Percentiles rank a stretch among this genome's conserved stretches.
Evolutionary conservation across 2,888 invertebrate species (phyloP).

Genomic region (Drepanosiphum platanoidis): DNA sequence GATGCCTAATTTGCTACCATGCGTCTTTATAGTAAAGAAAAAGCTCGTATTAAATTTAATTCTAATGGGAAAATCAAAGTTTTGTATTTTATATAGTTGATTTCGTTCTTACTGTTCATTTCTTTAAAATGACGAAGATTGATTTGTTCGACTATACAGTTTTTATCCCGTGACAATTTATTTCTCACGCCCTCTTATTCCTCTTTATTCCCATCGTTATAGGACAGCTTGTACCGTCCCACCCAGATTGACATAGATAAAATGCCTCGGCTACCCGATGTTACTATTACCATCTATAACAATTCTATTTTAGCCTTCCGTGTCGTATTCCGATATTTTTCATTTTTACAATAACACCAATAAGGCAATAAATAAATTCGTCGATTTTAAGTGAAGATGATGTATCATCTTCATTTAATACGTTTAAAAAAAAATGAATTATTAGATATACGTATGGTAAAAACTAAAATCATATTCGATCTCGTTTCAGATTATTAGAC

Average conservation of each 20-base stretch:
- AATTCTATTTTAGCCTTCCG: not conserved
- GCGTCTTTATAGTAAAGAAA: not conserved
- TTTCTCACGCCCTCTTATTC: slow-evolving; percentile 37
- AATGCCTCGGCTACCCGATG: not conserved
- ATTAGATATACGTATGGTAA: no score
- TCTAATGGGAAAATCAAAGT: not conserved
- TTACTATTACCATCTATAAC: slow-evolving; percentile 7
- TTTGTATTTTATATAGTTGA: not conserved
- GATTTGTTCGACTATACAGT: slow-evolving; percentile 19
- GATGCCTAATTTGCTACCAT: not conserved
- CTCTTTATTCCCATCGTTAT: slow-evolving; percentile 20
- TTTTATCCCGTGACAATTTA: slow-evolving; percentile 34
- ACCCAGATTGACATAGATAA: slow-evolving; percentile 27
- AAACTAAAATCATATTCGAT: no score
- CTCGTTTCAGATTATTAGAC: no score
- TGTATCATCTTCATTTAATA: no score
- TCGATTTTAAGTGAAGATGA: not conserved
- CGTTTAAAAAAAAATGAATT: no score
- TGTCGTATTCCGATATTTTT: not conserved
- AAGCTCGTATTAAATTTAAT: not conserved
- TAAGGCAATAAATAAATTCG: not conserved
- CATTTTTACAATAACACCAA: not conserved
- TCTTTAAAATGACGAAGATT: slow-evolving; percentile 42
- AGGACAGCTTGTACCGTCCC: slow-evolving; percentile 33
- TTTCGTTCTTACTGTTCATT: not conserved